Percentiles rank a stretch among this genome's conserved stretches.
Evolutionary conservation across 2,888 invertebrate species (phyloP).

Genomic region (Camptogramma bilineatum): DNA sequence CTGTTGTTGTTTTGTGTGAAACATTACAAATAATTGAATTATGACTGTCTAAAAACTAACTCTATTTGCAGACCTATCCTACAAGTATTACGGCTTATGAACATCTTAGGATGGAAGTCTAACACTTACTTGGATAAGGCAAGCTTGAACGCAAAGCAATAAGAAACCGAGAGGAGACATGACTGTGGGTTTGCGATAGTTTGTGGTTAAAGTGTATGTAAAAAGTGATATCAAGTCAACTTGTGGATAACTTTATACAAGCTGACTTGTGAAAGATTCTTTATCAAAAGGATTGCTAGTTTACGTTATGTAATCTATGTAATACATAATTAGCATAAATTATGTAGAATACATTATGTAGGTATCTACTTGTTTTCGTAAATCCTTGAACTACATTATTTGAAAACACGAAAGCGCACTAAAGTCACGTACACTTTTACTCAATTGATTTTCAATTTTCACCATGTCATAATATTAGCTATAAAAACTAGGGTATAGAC

Average conservation of each 20-base stretch:
- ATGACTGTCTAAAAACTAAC: not conserved
- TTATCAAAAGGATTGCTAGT: conserved; percentile 3
- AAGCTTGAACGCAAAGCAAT: conserved; percentile 52
- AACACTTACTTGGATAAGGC: conserved; percentile 49
- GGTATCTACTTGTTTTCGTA: conserved; percentile 5
- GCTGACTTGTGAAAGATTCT: not conserved
- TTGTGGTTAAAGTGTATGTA: not conserved
- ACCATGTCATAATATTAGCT: conserved; percentile 21
- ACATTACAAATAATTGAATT: no score
- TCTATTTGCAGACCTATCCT: not conserved
- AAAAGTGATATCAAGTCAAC: not conserved
- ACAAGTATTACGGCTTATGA: not conserved
- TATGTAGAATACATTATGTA: no score
- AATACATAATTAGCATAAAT: not conserved
- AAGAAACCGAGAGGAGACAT: conserved; percentile 52
- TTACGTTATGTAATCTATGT: not conserved
- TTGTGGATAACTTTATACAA: not conserved
- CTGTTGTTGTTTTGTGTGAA: no score
- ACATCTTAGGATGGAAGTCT: not conserved
- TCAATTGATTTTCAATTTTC: not conserved
- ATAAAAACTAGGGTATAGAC: not conserved
- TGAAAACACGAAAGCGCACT: not conserved
- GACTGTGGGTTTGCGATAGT: conserved; percentile 21
- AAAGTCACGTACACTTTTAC: conserved; percentile 4
- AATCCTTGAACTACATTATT: not conserved